Conservation (phyloP, 2,888 invertebrate genomes). For the Ophonus ardosiacus region DNA sequence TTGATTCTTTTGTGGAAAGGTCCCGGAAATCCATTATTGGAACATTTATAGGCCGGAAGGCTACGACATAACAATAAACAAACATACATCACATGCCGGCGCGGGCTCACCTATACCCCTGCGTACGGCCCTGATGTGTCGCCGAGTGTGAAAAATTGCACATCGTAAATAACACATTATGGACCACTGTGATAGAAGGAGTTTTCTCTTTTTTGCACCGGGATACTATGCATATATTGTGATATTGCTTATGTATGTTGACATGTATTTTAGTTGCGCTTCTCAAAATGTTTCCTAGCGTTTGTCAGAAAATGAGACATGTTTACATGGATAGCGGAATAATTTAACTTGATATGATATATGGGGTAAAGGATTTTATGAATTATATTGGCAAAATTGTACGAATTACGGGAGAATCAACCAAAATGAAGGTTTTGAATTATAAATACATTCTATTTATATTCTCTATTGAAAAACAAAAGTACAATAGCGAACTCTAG, state of each 20-base stretch:
- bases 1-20: not conserved
- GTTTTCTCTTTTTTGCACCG: not conserved
- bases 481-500: too few relatives aligned
- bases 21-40: slow-evolving; percentile 53
- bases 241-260: not conserved
- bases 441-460: too few relatives aligned
- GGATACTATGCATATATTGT: slow-evolving; percentile 11
- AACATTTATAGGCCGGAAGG: slow-evolving; percentile 55
- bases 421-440: not conserved
- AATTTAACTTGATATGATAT: not conserved
- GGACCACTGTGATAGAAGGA: slow-evolving; percentile 16
- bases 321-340: not conserved
- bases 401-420: not conserved
- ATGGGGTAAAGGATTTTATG: not conserved
- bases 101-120: slow-evolving; percentile 5
- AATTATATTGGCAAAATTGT: not conserved
- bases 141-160: slow-evolving; percentile 49
- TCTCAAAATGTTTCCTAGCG: not conserved
- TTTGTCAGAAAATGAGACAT: not conserved
- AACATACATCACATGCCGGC: slow-evolving; percentile 40
- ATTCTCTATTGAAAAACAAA: too few relatives aligned
- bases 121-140: slow-evolving; percentile 1
- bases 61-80: slow-evolving; percentile 51
- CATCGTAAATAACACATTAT: slow-evolving; percentile 49
- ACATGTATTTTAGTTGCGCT: not conserved